Percentiles rank a stretch among this genome's conserved stretches.
Conservation (phyloP, 1,140 invertebrate genomes). For the Pseudomyrmex pallidus region DNA sequence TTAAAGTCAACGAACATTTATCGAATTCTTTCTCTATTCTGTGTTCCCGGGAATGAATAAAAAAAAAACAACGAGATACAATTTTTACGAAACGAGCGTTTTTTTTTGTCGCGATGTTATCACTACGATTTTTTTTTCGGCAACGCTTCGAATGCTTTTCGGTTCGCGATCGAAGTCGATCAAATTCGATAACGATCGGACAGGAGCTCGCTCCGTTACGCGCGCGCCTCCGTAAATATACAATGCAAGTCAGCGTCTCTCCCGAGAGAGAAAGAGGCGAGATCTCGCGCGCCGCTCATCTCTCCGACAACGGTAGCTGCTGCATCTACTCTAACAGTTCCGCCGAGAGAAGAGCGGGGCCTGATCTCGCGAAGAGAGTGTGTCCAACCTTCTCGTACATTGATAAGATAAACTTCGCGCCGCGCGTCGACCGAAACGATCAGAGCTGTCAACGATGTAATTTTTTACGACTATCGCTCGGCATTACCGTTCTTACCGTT, state of each 20-base stretch:
- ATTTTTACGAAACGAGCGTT: no score
- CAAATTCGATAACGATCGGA: slow-evolving; percentile 13
- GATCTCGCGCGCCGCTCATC: slow-evolving; percentile 43
- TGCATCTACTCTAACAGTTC: slow-evolving; percentile 9
- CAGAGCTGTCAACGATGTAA: background rate
- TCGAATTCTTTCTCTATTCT: no score
- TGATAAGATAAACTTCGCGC: slow-evolving; percentile 1
- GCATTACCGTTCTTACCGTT: background rate
- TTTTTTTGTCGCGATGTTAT: no score
- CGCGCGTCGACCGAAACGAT: background rate
- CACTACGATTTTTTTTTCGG: background rate
- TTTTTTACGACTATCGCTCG: slow-evolving; percentile 8
- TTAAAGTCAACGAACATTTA: no score
- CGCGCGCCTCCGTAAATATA: slow-evolving; percentile 14
- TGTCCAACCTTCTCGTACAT: background rate
- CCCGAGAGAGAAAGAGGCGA: background rate
- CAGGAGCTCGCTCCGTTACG: slow-evolving; percentile 24
- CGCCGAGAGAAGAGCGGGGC: background rate
- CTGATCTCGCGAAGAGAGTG: slow-evolving; percentile 7
- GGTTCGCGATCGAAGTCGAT: slow-evolving; percentile 1
- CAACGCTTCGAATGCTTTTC: background rate
- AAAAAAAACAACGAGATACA: background rate
- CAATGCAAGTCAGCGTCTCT: slow-evolving; percentile 42
- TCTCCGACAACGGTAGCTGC: slow-evolving; percentile 43
- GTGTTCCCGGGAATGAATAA: background rate